Conservation (phyloP, 2,888 invertebrate genomes). For the Calameuta pallipes region DNA sequence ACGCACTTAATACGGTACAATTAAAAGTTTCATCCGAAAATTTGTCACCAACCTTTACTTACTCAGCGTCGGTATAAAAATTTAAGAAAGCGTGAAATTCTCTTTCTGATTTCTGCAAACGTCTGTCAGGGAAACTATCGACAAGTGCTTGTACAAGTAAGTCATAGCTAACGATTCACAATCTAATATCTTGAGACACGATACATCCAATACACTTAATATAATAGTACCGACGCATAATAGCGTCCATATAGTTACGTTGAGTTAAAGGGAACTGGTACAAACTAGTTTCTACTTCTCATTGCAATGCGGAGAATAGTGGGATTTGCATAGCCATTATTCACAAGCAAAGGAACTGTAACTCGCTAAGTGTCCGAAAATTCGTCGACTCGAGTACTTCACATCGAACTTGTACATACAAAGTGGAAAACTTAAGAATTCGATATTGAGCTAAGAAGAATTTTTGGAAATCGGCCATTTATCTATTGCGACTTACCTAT, state of each 20-base stretch:
- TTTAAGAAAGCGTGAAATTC: background rate
- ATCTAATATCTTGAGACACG: background rate
- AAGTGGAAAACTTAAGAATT: background rate
- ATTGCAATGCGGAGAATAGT: background rate
- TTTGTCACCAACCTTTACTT: background rate
- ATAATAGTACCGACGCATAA: background rate
- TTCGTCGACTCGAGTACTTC: background rate
- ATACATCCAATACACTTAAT: background rate
- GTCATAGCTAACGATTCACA: background rate
- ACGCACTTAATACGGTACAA: background rate
- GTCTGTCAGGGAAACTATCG: background rate
- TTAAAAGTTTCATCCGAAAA: background rate
- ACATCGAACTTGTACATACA: background rate
- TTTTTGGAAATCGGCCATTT: background rate
- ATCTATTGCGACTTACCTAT: background rate
- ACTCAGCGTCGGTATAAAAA: background rate
- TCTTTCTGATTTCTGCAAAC: background rate
- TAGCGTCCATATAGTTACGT: background rate
- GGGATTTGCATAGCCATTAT: background rate
- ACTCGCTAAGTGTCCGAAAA: background rate
- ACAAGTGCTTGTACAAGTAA: background rate
- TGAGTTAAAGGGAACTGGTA: background rate
- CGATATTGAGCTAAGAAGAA: background rate
- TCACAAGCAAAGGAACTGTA: background rate
- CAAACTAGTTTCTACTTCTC: background rate